Evolutionary conservation across 1,140 invertebrate genomes (phyloP), one percentile per base, ranked within the genome.

Genomic region (Cylas formicarius): DNA sequence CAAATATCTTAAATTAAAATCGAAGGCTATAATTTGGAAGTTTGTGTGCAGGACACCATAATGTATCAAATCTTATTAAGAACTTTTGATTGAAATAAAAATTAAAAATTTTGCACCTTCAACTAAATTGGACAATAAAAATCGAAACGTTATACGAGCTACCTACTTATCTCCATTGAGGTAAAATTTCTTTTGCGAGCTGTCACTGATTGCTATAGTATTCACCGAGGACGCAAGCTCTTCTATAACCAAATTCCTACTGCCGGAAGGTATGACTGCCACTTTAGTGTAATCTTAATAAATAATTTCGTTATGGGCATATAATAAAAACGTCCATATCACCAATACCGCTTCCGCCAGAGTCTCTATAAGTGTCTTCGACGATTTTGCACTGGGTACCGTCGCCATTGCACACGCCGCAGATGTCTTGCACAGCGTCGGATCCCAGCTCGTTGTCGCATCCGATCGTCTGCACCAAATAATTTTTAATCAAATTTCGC

Each of bases 361-460:
- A 26, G 28, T 46, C 52, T 10, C 52, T 63, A 22, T 57, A 73
- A 20, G 56, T 46, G 13, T 67, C 65, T 20, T 70, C 55, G 3
- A 72, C 48, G 9, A 58, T 44, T 29, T 55, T 72, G 51, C 82
- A 84, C 16, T 74, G 70, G 0, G 74, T 75, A 0, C 80, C 80
- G 55, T 82, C 78, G 2, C 82, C 81, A 53, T 80, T 75, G 58
- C 82, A 84, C 2, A 82, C 61, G 1, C 81, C 81, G 56, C 82
- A 84, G 7, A 72, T 61, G 58, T 84, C 82, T 47, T 82, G 77
- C 17, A 75, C 67, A 0, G 79, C 78, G 24, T 70, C 63, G 1
- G 80, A 82, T 54, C 80, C 76, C 6, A 84, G 60, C 4, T 65
- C 55, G 70, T 73, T 80, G 60, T 84, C 81, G 66, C 81, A 84